Evolutionary conservation across 2,888 invertebrate genomes (phyloP).

Genomic region (Allophyes oxyacanthae): DNA sequence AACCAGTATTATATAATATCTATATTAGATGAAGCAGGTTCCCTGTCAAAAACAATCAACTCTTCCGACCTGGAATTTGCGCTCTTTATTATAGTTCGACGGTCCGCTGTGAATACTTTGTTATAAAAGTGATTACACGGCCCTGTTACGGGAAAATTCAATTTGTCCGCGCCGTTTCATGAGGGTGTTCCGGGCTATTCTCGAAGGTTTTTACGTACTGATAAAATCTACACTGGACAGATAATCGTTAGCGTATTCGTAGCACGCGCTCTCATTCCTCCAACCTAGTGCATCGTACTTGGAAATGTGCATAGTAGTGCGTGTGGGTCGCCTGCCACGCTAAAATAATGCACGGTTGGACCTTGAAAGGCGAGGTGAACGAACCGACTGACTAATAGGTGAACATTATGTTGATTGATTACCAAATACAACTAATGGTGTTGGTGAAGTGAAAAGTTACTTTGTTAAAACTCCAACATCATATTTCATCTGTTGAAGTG

Average conservation of each 20-base stretch:
- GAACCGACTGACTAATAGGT: slow-evolving; percentile 72
- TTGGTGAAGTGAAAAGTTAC: slow-evolving; percentile 64
- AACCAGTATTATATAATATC: too few species aligned
- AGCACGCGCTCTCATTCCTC: slow-evolving; percentile 85
- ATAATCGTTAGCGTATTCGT: slow-evolving; percentile 78
- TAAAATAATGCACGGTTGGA: slow-evolving; percentile 75
- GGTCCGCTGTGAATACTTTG: slow-evolving; percentile 65
- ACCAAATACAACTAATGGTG: slow-evolving; percentile 68
- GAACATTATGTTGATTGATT: slow-evolving; percentile 78
- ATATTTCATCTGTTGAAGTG: slow-evolving; percentile 61
- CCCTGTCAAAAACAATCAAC: slow-evolving; percentile 48
- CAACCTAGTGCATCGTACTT: slow-evolving; percentile 84
- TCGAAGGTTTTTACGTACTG: slow-evolving; percentile 71
- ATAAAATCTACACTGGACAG: slow-evolving; percentile 78
- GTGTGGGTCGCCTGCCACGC: slow-evolving; percentile 77
- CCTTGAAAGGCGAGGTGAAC: slow-evolving; percentile 83
- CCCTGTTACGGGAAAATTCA: slow-evolving; percentile 74
- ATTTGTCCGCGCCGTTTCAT: slow-evolving; percentile 74
- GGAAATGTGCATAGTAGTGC: slow-evolving; percentile 80
- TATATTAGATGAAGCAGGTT: slow-evolving; percentile 18
- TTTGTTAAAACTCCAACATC: slow-evolving; percentile 63
- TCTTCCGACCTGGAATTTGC: slow-evolving; percentile 38
- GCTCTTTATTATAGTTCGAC: slow-evolving; percentile 55
- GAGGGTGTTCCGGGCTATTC: slow-evolving; percentile 71
- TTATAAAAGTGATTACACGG: slow-evolving; percentile 69